Base-by-base conservation (phyloP, 2,113 vertebrate genomes). In the Myotis davidii region DNA sequence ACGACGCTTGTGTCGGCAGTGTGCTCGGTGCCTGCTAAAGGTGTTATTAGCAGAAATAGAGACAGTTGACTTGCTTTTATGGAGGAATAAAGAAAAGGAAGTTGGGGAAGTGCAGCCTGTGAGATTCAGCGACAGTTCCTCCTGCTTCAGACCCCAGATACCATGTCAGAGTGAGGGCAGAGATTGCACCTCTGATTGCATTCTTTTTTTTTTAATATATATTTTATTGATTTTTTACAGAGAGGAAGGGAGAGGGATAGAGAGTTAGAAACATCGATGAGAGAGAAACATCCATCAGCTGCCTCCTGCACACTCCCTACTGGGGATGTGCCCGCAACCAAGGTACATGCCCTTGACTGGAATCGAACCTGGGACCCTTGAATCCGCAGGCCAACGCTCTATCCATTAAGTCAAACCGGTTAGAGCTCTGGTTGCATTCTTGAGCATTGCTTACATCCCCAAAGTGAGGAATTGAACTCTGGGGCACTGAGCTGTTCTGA, bases 111-210 rank as follows among this genome's bases (percentile, higher is more conserved):
- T 4, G 2, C 8, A 91, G 34, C 2, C 59, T 56, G 13, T 81
- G 56, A 64, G 42, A 83, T 42, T 37, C 2, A 0, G 0, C n/a
- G 37, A 90, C n/a, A 25, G 42, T 8, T 21, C 56, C 2, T 78
- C 25, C 48, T 77, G 37, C 39, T 48, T 59, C 39, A 18, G 16
- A 54, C 20, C 21, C 48, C 12, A 29, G 6, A 39, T 25, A 2
- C 52, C n/a, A 5, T 5, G 13, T 50, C 45, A 42, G 29, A 27
- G 2, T 14, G 2, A 9, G 13, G 37, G 0, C 39, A 29, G 0
- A 0, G 8, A 9, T 52, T 2, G 9, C 25, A 37, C 2, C 4
- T 72, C 12, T 21, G 34, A 14, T 13, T 45, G 20, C 9, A 5
- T 34, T 88, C 61, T 88, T 76, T n/a, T n/a, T n/a, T n/a, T n/a